Conservation (phyloP, 2,888 invertebrate genomes). For the Gnatocerus cornutus region DNA sequence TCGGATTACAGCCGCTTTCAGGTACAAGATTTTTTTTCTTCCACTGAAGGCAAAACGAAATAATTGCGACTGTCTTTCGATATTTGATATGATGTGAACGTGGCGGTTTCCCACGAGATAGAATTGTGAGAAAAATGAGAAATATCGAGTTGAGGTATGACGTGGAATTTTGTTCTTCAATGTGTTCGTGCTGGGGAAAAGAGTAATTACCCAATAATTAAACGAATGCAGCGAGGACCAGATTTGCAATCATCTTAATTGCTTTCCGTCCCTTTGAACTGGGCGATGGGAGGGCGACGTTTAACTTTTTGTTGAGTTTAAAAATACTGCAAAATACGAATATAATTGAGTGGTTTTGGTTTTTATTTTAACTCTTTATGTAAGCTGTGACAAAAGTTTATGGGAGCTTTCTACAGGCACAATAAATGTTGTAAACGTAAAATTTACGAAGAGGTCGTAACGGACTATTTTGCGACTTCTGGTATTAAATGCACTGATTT, state of each 20-base stretch:
- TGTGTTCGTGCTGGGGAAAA: neutral
- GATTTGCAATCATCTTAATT: conserved; percentile 22
- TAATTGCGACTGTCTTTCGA: conserved; percentile 27
- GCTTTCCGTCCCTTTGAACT: conserved; percentile 8
- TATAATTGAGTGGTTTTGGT: too few relatives aligned
- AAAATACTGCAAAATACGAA: too few relatives aligned
- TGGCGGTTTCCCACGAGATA: conserved; percentile 24
- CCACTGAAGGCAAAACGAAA: neutral
- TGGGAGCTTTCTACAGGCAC: too few relatives aligned
- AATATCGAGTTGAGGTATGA: neutral
- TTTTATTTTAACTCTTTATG: too few relatives aligned
- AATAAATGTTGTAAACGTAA: too few relatives aligned
- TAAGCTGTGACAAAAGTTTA: too few relatives aligned
- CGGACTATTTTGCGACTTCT: too few relatives aligned
- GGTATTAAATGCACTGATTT: too few relatives aligned
- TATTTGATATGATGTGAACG: conserved; percentile 18
- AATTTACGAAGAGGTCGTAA: too few relatives aligned
- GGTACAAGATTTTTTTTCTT: conserved; percentile 23
- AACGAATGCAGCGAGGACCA: conserved; percentile 5
- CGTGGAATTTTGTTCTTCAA: neutral
- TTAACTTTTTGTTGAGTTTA: neutral
- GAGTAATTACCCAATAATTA: conserved; percentile 16
- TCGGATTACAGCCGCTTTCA: conserved; percentile 35
- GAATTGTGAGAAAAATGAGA: neutral
- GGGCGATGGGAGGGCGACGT: neutral